These are phyloP conservation scores for Pachycephus smyrnensis DNA, from an alignment of 2,888 invertebrate genomes.

Conservation along the genomic window DNA sequence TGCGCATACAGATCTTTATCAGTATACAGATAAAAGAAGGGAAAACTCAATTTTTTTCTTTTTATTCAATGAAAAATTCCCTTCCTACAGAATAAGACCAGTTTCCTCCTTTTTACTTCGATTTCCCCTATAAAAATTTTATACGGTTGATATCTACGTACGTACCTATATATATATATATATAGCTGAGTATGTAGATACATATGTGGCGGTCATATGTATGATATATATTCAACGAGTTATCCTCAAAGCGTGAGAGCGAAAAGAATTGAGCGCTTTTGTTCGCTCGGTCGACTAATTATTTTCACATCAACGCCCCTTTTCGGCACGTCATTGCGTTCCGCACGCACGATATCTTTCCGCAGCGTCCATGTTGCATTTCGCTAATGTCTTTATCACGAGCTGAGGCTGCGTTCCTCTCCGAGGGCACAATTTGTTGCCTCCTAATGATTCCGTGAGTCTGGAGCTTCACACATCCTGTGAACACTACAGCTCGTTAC, in stretches of 20 bases:
- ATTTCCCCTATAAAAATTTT: neutral
- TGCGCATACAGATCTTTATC: neutral
- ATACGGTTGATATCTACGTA: neutral
- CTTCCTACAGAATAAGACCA: neutral
- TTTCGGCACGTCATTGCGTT: constrained; percentile 43
- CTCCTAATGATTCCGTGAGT: constrained; percentile 37
- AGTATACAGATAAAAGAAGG: neutral
- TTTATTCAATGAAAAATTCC: neutral
- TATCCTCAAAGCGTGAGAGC: neutral
- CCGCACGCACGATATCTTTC: constrained; percentile 45
- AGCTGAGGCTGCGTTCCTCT: constrained; percentile 21
- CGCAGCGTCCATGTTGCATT: constrained; percentile 21
- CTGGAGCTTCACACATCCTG: constrained; percentile 35
- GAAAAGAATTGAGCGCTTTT: neutral
- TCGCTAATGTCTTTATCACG: constrained; percentile 59
- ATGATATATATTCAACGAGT: neutral
- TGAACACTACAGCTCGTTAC: constrained; percentile 12
- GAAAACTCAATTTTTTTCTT: neutral
- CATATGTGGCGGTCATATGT: neutral
- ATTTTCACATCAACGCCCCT: constrained; percentile 55
- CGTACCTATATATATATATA: neutral
- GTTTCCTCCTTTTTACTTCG: neutral
- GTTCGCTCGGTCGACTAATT: constrained; percentile 42
- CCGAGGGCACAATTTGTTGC: constrained; percentile 30
- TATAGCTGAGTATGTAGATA: neutral